These are phyloP conservation scores for Drosophila vallismaia DNA, from an alignment of 2,888 invertebrate genomes.

Conservation along the genomic window DNA sequence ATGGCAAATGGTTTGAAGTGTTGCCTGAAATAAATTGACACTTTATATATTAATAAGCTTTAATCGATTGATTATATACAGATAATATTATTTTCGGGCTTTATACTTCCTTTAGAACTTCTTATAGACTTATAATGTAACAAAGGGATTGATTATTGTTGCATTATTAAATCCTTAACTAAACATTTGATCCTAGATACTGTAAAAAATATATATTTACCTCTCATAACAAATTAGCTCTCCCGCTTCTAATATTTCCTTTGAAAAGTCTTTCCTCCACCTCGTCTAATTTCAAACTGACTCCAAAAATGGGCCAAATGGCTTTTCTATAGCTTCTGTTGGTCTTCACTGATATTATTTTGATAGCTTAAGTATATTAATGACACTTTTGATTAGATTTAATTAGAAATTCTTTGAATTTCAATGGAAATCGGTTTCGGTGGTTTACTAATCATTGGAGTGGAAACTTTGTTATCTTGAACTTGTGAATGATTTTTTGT, in stretches of 20 bases:
- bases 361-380: conserved; percentile 17
- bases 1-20: conserved; percentile 12
- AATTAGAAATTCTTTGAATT: conserved; percentile 14
- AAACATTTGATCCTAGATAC: too few relatives aligned
- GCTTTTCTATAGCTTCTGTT: neutral
- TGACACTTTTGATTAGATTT: conserved; percentile 30
- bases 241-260: neutral
- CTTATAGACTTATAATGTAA: too few relatives aligned
- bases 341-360: conserved; percentile 18
- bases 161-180: too few relatives aligned
- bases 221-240: conserved; percentile 6
- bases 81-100: neutral
- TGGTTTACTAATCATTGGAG: conserved; percentile 23
- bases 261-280: neutral
- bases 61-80: neutral
- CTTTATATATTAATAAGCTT: neutral
- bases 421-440: conserved; percentile 4
- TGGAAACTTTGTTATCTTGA: conserved; percentile 12
- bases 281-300: conserved; percentile 9
- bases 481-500: neutral
- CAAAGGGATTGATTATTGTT: too few relatives aligned
- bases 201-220: neutral
- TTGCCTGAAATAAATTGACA: conserved; percentile 4
- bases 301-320: neutral
- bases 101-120: too few relatives aligned